Conservation (phyloP, 2,888 invertebrate species). For the Lasioglossum pauxillum region DNA sequence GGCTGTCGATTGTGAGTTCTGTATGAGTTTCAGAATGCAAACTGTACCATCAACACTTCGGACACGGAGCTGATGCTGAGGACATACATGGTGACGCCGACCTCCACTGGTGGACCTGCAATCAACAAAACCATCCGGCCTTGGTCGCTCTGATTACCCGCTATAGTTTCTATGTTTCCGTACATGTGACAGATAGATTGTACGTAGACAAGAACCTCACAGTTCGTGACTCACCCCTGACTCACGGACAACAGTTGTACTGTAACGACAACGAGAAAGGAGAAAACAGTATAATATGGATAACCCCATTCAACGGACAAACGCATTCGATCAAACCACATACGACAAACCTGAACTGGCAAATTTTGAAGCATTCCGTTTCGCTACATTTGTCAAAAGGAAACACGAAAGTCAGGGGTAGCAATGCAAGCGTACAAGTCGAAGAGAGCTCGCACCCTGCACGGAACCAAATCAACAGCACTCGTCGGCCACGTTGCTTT, state of each 20-base stretch:
- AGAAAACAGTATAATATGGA: background rate
- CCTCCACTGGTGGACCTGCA: conserved; percentile 98
- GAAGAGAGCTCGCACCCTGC: conserved; percentile 82
- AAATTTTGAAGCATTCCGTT: background rate
- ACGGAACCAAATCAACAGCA: conserved; percentile 85
- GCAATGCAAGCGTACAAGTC: conserved; percentile 69
- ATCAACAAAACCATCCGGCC: conserved; percentile 85
- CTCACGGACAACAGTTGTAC: conserved; percentile 41
- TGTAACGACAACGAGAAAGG: background rate
- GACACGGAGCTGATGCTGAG: conserved; percentile 99
- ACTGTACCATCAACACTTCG: conserved; percentile 98
- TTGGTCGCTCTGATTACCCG: conserved; percentile 78
- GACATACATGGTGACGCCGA: conserved; percentile 99
- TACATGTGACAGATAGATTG: conserved; percentile 55
- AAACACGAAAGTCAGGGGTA: conserved; percentile 59
- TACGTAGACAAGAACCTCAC: conserved; percentile 46
- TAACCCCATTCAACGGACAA: background rate
- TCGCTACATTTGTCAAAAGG: background rate
- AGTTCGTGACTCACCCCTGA: conserved; percentile 59
- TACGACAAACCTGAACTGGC: background rate
- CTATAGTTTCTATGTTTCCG: conserved; percentile 66
- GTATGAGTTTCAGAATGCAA: conserved; percentile 76
- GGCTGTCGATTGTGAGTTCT: conserved; percentile 79
- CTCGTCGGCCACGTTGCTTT: conserved; percentile 76
- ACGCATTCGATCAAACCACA: background rate